Conservation (phyloP, 2,797 vertebrate genomes). For the Typhlichthys subterraneus region DNA sequence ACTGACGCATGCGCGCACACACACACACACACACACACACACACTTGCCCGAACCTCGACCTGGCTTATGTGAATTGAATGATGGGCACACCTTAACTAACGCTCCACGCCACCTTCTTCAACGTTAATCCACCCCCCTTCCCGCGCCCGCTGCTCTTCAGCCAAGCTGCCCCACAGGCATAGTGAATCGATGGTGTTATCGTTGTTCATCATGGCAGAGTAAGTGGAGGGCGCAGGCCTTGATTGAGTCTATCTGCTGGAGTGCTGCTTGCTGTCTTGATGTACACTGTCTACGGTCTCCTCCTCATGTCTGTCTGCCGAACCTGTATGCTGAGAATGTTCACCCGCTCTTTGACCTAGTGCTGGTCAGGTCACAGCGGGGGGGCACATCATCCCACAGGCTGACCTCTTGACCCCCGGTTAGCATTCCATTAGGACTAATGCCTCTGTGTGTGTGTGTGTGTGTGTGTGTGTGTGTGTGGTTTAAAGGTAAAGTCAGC, state of each 20-base stretch:
- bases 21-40: too few relatives aligned
- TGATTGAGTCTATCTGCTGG: slow-evolving; percentile 48
- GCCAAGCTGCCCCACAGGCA: slow-evolving; percentile 23
- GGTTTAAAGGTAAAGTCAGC: slow-evolving; percentile 3
- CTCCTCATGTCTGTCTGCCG: background rate
- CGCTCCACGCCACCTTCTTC: slow-evolving; percentile 25
- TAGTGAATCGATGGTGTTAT: slow-evolving; percentile 37
- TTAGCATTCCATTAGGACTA: slow-evolving; percentile 24
- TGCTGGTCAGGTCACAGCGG: slow-evolving; percentile 21
- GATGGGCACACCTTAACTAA: slow-evolving; percentile 38
- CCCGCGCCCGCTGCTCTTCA: background rate
- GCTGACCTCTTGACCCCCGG: slow-evolving; percentile 50
- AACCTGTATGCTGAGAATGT: slow-evolving; percentile 22
- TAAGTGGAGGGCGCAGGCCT: slow-evolving; percentile 34
- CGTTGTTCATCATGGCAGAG: slow-evolving; percentile 51
- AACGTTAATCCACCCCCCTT: slow-evolving; percentile 15
- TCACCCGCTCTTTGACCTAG: slow-evolving; percentile 24
- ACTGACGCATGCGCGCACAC: too few relatives aligned
- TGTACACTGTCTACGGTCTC: slow-evolving; percentile 28
- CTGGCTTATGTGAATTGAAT: slow-evolving; percentile 37
- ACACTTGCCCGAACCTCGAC: slow-evolving; percentile 10
- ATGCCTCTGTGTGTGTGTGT: slow-evolving; percentile 25
- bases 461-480: slow-evolving; percentile 30
- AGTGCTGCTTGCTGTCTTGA: slow-evolving; percentile 27
- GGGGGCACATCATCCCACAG: slow-evolving; percentile 40